These are phyloP conservation scores for Pimpla rufipes DNA, from an alignment of 2,888 invertebrate species.

Conservation along the genomic window DNA sequence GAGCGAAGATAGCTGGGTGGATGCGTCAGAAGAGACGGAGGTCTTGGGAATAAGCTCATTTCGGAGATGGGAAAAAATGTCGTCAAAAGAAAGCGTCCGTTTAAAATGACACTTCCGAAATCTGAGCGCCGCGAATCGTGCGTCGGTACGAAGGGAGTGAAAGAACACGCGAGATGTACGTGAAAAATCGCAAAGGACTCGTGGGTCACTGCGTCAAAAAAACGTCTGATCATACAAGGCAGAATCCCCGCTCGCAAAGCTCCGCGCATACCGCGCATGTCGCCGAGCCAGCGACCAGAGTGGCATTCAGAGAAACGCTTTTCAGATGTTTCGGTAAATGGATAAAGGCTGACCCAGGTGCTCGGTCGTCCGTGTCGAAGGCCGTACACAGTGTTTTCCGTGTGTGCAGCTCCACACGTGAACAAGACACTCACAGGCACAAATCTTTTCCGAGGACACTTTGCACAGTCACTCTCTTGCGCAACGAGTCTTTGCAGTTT, in stretches of 20 bases:
- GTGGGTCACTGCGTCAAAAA: constrained; percentile 33
- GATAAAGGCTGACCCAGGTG: constrained; percentile 64
- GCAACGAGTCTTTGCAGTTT: constrained; percentile 35
- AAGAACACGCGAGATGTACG: not conserved
- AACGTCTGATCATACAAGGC: constrained; percentile 43
- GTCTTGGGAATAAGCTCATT: constrained; percentile 17
- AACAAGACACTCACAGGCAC: not conserved
- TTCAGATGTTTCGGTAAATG: constrained; percentile 64
- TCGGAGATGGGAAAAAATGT: not conserved
- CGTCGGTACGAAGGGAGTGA: not conserved
- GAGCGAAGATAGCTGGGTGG: not conserved
- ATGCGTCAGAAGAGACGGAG: not conserved
- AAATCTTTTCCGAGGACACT: constrained; percentile 17
- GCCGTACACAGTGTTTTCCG: not conserved
- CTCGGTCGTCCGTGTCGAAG: constrained; percentile 47
- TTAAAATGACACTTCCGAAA: not conserved
- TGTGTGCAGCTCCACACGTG: constrained; percentile 6
- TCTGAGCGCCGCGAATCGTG: not conserved
- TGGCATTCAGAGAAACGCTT: constrained; percentile 50
- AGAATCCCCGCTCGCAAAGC: constrained; percentile 24
- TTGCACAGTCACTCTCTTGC: constrained; percentile 24
- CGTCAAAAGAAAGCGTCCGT: not conserved
- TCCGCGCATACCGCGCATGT: not conserved
- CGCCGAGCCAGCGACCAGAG: constrained; percentile 7
- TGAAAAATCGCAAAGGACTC: constrained; percentile 15